Evolutionary conservation across 2,113 vertebrate species (phyloP).

Genomic region (Amphilophus citrinellus): DNA sequence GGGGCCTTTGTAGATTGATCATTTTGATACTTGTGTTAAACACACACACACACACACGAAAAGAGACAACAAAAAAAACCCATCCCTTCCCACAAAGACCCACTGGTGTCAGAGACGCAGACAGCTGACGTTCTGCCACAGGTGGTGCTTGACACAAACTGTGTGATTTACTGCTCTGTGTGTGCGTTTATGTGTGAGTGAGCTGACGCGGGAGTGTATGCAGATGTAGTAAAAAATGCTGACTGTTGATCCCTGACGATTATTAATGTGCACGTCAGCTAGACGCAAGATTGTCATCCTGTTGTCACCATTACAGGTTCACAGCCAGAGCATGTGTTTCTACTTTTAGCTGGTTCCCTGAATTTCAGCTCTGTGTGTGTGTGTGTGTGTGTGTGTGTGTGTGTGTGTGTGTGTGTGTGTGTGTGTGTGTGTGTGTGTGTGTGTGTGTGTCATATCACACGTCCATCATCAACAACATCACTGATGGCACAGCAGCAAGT

Average conservation of each 20-base stretch:
- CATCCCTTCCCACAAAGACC: background rate
- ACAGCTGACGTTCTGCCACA: constrained; percentile 11
- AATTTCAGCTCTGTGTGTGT: background rate
- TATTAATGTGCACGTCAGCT: constrained; percentile 17
- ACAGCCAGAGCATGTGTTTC: background rate
- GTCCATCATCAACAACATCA: constrained; percentile 1
- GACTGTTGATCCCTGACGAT: background rate
- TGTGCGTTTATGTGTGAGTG: background rate
- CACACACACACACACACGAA: no score
- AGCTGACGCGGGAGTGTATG: background rate
- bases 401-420: background rate
- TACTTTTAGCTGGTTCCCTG: background rate
- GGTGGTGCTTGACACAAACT: background rate
- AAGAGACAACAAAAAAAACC: no score
- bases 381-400: background rate
- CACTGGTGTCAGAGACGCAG: background rate
- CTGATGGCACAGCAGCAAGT: background rate
- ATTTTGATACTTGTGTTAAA: no score
- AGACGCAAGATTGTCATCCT: background rate
- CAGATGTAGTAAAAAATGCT: background rate
- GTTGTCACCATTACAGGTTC: background rate
- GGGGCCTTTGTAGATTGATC: no score
- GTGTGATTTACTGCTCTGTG: background rate
- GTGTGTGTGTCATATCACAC: background rate
- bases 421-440: background rate